Conservation (phyloP, 30 jellyfish, hydroid and myxozoan genomes). For the Cassiopea xamachana region DNA sequence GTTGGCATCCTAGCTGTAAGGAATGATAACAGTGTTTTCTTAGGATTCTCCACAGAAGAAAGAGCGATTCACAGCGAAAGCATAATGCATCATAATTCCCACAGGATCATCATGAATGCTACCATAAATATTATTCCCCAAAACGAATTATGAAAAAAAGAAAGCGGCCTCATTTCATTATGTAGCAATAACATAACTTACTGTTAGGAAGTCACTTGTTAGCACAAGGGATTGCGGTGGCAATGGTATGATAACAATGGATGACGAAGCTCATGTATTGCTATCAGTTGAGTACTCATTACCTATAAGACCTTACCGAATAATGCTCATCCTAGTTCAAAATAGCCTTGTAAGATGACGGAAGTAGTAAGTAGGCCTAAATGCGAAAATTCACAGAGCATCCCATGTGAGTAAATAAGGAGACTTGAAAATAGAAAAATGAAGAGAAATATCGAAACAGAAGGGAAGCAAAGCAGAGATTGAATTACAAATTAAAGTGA, state of each 20-base stretch:
- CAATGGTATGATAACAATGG: not conserved
- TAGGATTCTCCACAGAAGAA: not conserved
- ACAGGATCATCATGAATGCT: not conserved
- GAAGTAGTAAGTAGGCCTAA: too few relatives aligned
- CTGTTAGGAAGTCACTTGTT: not conserved
- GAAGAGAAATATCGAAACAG: too few relatives aligned
- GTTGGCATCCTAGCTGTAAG: not conserved
- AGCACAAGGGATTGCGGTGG: not conserved
- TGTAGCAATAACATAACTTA: not conserved
- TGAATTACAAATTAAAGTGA: too few relatives aligned
- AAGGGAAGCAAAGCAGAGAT: too few relatives aligned
- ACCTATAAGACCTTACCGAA: not conserved
- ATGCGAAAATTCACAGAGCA: too few relatives aligned
- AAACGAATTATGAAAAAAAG: not conserved
- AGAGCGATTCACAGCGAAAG: not conserved
- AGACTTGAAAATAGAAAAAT: too few relatives aligned
- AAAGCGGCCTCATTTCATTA: not conserved
- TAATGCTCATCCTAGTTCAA: too few relatives aligned
- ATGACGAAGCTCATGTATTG: not conserved
- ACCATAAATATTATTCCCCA: not conserved
- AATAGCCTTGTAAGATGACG: too few relatives aligned
- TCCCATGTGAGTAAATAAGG: too few relatives aligned
- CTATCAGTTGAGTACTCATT: not conserved
- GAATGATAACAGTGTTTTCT: not conserved
- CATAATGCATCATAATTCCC: not conserved